These are phyloP conservation scores for Dermochelys coriacea DNA, from an alignment of 2,797 vertebrate species.

Conservation along the genomic window DNA sequence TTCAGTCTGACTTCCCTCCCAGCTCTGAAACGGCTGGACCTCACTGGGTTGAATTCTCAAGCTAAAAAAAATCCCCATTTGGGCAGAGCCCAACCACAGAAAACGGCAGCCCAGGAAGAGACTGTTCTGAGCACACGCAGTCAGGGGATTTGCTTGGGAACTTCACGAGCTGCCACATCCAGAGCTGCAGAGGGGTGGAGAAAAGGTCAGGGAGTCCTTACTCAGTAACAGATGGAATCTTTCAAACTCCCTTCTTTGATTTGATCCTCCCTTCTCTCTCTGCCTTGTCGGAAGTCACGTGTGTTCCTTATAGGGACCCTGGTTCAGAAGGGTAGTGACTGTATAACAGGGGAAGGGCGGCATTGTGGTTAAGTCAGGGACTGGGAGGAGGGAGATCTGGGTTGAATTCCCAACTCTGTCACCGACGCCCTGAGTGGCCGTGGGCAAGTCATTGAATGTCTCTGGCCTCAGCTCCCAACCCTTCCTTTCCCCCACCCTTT, in stretches of 20 bases:
- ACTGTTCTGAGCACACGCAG: background rate
- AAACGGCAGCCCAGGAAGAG: too few species aligned
- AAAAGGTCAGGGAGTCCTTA: background rate
- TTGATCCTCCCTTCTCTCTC: background rate
- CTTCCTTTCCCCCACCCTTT: background rate
- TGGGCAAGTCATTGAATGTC: background rate
- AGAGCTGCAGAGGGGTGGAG: background rate
- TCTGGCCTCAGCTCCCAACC: background rate
- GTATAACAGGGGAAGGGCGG: background rate
- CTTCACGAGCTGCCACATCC: background rate
- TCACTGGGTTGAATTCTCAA: too few species aligned
- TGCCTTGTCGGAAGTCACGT: background rate
- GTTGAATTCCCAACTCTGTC: background rate
- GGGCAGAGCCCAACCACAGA: too few species aligned
- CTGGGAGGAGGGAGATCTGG: background rate
- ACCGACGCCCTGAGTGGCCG: background rate
- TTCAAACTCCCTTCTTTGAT: background rate
- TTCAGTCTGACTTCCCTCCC: too few species aligned
- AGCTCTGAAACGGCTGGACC: too few species aligned
- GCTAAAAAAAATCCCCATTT: too few species aligned
- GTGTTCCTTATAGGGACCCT: background rate
- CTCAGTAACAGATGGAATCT: background rate
- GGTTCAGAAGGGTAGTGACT: background rate
- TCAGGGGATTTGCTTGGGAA: background rate
- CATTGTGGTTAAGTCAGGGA: background rate